Conservation (phyloP, 2,888 invertebrate species). For the Odontomyia ornata region DNA sequence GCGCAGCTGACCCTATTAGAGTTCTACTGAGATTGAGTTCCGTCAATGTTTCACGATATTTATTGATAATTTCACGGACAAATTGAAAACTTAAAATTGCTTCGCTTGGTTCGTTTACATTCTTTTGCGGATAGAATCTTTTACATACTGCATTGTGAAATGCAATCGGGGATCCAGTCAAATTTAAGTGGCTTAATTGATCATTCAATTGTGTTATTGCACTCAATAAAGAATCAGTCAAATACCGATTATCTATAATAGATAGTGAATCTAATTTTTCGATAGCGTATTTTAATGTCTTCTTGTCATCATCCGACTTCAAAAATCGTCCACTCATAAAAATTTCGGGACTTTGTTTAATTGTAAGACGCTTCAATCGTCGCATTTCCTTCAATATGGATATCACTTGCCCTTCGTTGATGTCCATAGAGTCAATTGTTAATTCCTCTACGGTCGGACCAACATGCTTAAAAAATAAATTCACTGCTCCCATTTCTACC, state of each 20-base stretch:
- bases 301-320: constrained; percentile 69
- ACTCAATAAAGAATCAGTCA: constrained; percentile 78
- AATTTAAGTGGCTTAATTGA: constrained; percentile 69
- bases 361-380: constrained; percentile 69
- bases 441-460: constrained; percentile 69
- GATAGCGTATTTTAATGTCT: constrained; percentile 63
- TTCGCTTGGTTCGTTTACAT: constrained; percentile 68
- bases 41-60: constrained; percentile 68
- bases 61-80: constrained; percentile 68
- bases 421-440: constrained; percentile 69
- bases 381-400: constrained; percentile 68
- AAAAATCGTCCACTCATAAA: constrained; percentile 78
- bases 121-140: constrained; percentile 71
- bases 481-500: constrained; percentile 58
- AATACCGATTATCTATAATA: constrained; percentile 73
- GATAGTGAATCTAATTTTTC: constrained; percentile 69
- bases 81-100: constrained; percentile 77
- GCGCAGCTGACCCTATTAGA: constrained; percentile 71
- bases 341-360: constrained; percentile 74
- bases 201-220: constrained; percentile 72
- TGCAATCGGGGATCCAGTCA: constrained; percentile 75
- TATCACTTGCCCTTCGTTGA: constrained; percentile 72
- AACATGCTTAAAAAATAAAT: constrained; percentile 69
- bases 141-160: constrained; percentile 75
- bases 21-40: constrained; percentile 74